A percentile compares a stretch with the other conserved stretches of the same genome.
phyloP scores from a whole-genome alignment of 2,888 invertebrate genomes.

The Andrena bicolor region DNA sequence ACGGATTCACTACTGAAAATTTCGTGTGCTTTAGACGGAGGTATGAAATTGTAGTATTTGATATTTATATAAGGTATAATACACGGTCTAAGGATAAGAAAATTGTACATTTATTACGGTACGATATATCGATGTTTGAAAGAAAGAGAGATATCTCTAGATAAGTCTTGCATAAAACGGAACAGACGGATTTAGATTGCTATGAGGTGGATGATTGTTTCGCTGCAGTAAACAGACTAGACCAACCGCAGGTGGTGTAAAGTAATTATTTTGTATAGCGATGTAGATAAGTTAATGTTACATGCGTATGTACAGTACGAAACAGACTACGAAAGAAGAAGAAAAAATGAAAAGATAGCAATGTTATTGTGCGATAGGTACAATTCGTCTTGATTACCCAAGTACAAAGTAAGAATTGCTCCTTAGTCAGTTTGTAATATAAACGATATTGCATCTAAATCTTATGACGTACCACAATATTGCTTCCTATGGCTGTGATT shows the following conservation, averaged over 20 bases:
- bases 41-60: constrained; percentile 40
- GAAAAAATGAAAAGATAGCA: constrained; percentile 46
- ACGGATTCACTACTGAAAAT: constrained; percentile 13
- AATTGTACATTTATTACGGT: constrained; percentile 30
- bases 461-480: constrained; percentile 77
- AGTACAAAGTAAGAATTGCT: constrained; percentile 72
- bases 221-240: constrained; percentile 43
- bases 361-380: constrained; percentile 64
- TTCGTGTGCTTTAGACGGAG: neutral
- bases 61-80: constrained; percentile 22
- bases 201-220: constrained; percentile 31
- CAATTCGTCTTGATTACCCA: constrained; percentile 69
- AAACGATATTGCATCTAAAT: constrained; percentile 64
- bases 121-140: constrained; percentile 7
- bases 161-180: constrained; percentile 33
- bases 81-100: constrained; percentile 38
- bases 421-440: constrained; percentile 71
- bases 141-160: constrained; percentile 18
- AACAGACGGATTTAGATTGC: constrained; percentile 35
- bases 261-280: constrained; percentile 66
- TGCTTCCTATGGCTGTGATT: constrained; percentile 85
- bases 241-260: constrained; percentile 56
- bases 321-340: constrained; percentile 41
- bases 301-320: constrained; percentile 68
- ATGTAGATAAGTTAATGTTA: constrained; percentile 70